Conservation (phyloP, 2,888 invertebrate genomes). For the Shargacucullia verbasci region DNA sequence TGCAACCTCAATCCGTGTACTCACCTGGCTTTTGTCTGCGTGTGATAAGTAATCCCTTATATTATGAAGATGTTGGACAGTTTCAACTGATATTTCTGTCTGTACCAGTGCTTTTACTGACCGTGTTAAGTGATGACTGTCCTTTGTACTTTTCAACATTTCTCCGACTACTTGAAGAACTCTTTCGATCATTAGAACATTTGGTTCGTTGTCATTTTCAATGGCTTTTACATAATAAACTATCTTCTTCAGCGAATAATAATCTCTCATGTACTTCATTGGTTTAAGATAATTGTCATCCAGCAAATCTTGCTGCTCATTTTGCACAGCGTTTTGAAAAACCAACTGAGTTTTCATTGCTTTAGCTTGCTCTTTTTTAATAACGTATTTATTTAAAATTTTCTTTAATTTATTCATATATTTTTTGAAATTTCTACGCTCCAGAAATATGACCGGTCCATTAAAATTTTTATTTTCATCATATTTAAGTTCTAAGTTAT, state of each 20-base stretch:
- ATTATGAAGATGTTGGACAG: not conserved
- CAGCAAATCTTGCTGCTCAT: not conserved
- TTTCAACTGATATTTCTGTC: slow-evolving; percentile 9
- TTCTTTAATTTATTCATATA: slow-evolving; percentile 10
- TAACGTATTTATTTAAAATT: slow-evolving; percentile 5
- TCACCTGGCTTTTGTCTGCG: not conserved
- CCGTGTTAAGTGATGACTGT: slow-evolving; percentile 15
- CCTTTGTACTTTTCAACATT: slow-evolving; percentile 26
- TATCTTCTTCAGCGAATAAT: slow-evolving; percentile 35
- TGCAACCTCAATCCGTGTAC: slow-evolving; percentile 5
- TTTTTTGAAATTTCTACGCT: slow-evolving; percentile 25
- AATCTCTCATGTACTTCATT: slow-evolving; percentile 18
- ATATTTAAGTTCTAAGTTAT: not conserved
- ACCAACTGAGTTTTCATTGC: too few relatives aligned
- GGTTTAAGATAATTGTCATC: slow-evolving; percentile 4
- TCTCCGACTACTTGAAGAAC: slow-evolving; percentile 37
- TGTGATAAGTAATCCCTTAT: slow-evolving; percentile 25
- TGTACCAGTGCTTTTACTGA: slow-evolving; percentile 23
- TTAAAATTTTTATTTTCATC: slow-evolving; percentile 13
- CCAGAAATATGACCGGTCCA: slow-evolving; percentile 27
- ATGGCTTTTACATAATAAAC: slow-evolving; percentile 20
- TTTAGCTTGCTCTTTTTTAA: not conserved
- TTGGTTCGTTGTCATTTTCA: not conserved
- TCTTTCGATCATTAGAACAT: slow-evolving; percentile 31
- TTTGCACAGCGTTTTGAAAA: too few relatives aligned